A percentile compares a stretch with the other conserved stretches of the same genome.
phyloP scores from a whole-genome alignment of 2,888 invertebrate species.

The Cerastis leucographa region DNA sequence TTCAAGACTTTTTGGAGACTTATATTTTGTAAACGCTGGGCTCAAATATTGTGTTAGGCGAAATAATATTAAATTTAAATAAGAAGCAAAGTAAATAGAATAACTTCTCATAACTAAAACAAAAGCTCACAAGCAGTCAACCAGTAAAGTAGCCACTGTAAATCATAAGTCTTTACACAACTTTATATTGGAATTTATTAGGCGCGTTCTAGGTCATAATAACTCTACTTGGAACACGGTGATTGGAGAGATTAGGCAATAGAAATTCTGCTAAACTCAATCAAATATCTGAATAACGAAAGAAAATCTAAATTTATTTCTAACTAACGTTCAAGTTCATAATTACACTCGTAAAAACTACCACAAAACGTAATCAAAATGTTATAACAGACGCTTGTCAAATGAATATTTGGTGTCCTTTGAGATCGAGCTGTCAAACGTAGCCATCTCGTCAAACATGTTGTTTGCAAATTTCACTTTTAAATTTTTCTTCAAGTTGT shows the following conservation, averaged over 20 bases:
- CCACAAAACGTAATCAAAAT: slow-evolving; percentile 53
- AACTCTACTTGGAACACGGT: background rate
- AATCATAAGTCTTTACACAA: background rate
- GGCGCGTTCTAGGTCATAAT: background rate
- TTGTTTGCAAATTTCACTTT: slow-evolving; percentile 67
- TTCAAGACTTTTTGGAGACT: slow-evolving; percentile 19
- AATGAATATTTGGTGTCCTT: slow-evolving; percentile 69
- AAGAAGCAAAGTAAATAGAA: background rate
- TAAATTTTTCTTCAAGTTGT: slow-evolving; percentile 71
- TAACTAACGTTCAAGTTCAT: slow-evolving; percentile 45
- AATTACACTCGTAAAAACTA: slow-evolving; percentile 40
- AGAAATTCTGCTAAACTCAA: slow-evolving; percentile 12
- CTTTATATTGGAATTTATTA: slow-evolving; percentile 16
- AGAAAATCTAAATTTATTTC: slow-evolving; percentile 43
- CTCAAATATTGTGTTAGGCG: background rate
- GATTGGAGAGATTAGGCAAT: background rate
- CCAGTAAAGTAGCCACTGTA: background rate
- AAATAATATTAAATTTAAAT: slow-evolving; percentile 23
- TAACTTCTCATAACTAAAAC: background rate
- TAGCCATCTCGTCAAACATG: slow-evolving; percentile 64
- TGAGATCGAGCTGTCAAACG: slow-evolving; percentile 74
- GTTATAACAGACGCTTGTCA: slow-evolving; percentile 59
- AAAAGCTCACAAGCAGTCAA: background rate
- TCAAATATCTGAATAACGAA: background rate
- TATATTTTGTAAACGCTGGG: slow-evolving; percentile 1